These are phyloP conservation scores for Leptopilina myrica DNA, from an alignment of 2,888 invertebrate species.

Conservation along the genomic window DNA sequence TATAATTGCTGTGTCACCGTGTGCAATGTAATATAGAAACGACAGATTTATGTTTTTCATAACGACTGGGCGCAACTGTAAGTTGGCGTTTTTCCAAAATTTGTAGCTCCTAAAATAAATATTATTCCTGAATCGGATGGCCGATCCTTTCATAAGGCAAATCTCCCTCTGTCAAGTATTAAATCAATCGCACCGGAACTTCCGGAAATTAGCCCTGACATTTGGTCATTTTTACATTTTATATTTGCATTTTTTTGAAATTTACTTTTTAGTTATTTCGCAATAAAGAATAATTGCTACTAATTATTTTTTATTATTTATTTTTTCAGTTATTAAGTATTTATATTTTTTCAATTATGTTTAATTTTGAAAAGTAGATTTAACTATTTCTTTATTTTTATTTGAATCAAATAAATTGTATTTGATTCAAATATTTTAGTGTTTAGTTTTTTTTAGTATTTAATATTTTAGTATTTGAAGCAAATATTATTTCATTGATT, in stretches of 20 bases:
- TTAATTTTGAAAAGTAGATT: too few species aligned
- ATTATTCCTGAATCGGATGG: slow-evolving; percentile 58
- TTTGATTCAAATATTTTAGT: too few species aligned
- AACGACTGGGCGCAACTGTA: slow-evolving; percentile 5
- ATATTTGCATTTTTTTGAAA: neutral
- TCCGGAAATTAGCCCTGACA: slow-evolving; percentile 23
- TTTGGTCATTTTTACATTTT: neutral
- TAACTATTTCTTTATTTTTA: too few species aligned
- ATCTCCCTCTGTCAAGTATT: slow-evolving; percentile 37
- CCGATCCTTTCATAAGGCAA: slow-evolving; percentile 42
- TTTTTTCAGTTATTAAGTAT: too few species aligned
- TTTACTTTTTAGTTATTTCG: too few species aligned
- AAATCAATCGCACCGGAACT: slow-evolving; percentile 18
- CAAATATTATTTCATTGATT: too few species aligned
- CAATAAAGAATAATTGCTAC: too few species aligned
- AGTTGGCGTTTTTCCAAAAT: slow-evolving; percentile 62
- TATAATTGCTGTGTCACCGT: slow-evolving; percentile 18
- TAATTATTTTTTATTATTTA: too few species aligned
- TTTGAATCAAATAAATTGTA: too few species aligned
- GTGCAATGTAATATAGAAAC: slow-evolving; percentile 37
- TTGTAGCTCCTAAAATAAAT: slow-evolving; percentile 61
- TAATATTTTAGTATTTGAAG: too few species aligned
- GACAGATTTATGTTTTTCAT: slow-evolving; percentile 42
- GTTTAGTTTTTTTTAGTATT: too few species aligned
- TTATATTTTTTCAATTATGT: too few species aligned